Base-by-base conservation (phyloP, 2,113 vertebrate species). In the Labrus mixtus region DNA sequence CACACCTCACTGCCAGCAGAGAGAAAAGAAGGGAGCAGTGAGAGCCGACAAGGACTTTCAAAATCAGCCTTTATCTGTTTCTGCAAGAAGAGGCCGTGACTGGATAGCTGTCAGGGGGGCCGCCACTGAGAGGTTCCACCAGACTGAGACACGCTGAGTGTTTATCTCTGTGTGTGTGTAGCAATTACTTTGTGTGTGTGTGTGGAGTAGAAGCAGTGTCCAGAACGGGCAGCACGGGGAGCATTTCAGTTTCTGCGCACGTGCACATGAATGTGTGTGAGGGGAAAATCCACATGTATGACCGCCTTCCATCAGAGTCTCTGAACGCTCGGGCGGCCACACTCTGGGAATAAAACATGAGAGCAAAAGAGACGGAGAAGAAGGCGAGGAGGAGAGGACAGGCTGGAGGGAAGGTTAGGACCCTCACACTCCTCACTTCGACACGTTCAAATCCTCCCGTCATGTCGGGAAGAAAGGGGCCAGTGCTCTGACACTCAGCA, bases 21-120 rank as follows among this genome's bases (percentile, higher is more conserved):
- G 66, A 43, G 39, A 46, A 33, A 45, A 78, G 43, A 68, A 46
- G 16, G 41, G 51, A 79, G 66, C 16, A 43, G 71, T 62, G 72
- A 58, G 68, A 59, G 66, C 74, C 37, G 84, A 85, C 77, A 81
- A 80, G 70, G 70, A 84, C 70, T 83, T 87, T 68, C 58, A 65
- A 71, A 87, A 87, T 78, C 81, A 79, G 83, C 81, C 86, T 87
- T 87, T 76, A 89, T 86, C 72, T 58, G 64, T 67, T 82, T 82
- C 79, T 86, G 80, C 50, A 16, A 46, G 71, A 58, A 72, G 77
- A 69, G 55, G 37, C 62, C 43, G 55, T 0, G 41, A 70, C 81
- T 76, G 64, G 63, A 78, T 65, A 53, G 78, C 84, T 87, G 89
- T 88, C 86, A 75, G 71, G 73, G 29, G 61, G 80, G 78, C 75